These are phyloP conservation scores for Mythimna vitellina DNA, from an alignment of 2,888 invertebrate genomes.

Conservation along the genomic window DNA sequence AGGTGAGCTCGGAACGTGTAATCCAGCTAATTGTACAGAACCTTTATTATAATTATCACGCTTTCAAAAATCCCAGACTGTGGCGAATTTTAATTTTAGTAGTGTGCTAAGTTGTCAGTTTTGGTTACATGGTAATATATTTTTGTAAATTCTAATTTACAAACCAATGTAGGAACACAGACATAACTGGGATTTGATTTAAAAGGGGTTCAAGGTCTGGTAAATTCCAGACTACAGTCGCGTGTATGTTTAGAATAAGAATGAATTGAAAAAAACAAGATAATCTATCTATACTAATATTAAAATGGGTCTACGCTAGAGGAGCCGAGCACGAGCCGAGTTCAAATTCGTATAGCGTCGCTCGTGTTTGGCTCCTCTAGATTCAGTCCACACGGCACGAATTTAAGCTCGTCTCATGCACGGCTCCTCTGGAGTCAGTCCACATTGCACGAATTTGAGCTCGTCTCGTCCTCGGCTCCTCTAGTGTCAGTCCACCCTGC, in stretches of 20 bases:
- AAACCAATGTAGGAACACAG: not conserved
- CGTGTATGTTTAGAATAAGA: not conserved
- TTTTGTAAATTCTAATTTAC: not conserved
- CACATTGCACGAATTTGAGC: no score
- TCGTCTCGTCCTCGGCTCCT: no score
- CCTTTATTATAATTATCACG: slow-evolving; percentile 64
- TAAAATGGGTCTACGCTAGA: no score
- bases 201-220: not conserved
- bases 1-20: slow-evolving; percentile 49
- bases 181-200: slow-evolving; percentile 16
- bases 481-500: no score
- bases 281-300: no score
- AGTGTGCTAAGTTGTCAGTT: slow-evolving; percentile 10
- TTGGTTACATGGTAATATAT: not conserved
- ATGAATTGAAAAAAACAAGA: not conserved
- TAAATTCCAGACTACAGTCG: not conserved
- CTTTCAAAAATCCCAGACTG: slow-evolving; percentile 52
- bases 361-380: no score
- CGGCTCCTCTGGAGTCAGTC: no score
- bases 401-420: no score
- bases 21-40: slow-evolving; percentile 52
- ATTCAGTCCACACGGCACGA: no score
- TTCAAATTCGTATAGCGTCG: no score
- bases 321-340: no score
- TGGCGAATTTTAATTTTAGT: slow-evolving; percentile 44